Percentiles rank a stretch among this genome's conserved stretches.
These are phyloP conservation scores for Galendromus occidentalis DNA, from an alignment of 1,140 invertebrate genomes.

Conservation along the genomic window DNA sequence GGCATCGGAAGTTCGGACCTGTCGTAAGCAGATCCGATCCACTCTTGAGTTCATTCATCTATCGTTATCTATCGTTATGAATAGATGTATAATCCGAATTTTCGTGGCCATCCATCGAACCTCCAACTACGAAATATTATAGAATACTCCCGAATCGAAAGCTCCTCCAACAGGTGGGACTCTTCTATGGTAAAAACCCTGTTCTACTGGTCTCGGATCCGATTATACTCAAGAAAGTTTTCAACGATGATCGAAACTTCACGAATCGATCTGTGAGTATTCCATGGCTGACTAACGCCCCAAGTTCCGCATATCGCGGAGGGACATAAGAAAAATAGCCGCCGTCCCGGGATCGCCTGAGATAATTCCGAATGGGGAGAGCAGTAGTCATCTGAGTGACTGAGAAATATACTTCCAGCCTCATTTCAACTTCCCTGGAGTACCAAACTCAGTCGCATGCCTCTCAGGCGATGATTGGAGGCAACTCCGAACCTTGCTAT, in stretches of 20 bases:
- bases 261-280: slow-evolving; percentile 22
- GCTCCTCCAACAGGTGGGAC: background rate
- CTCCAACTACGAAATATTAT: too few relatives aligned
- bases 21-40: slow-evolving; percentile 19
- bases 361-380: too few relatives aligned
- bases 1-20: slow-evolving; percentile 1
- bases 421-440: background rate
- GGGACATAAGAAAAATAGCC: too few relatives aligned
- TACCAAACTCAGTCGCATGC: background rate
- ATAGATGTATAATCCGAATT: too few relatives aligned
- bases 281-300: too few relatives aligned
- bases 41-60: background rate
- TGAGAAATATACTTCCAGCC: background rate
- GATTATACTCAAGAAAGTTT: slow-evolving; percentile 25
- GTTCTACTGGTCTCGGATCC: slow-evolving; percentile 25
- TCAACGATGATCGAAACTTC: slow-evolving; percentile 26
- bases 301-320: too few relatives aligned
- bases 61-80: too few relatives aligned
- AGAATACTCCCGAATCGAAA: too few relatives aligned
- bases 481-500: background rate
- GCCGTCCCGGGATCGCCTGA: too few relatives aligned
- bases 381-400: background rate
- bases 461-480: background rate
- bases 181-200: slow-evolving; percentile 24
- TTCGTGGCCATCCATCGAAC: too few relatives aligned